A percentile compares a stretch with the other conserved stretches of the same genome.
Conservation (phyloP, 2,797 vertebrate species). For the Coluber constrictor region DNA sequence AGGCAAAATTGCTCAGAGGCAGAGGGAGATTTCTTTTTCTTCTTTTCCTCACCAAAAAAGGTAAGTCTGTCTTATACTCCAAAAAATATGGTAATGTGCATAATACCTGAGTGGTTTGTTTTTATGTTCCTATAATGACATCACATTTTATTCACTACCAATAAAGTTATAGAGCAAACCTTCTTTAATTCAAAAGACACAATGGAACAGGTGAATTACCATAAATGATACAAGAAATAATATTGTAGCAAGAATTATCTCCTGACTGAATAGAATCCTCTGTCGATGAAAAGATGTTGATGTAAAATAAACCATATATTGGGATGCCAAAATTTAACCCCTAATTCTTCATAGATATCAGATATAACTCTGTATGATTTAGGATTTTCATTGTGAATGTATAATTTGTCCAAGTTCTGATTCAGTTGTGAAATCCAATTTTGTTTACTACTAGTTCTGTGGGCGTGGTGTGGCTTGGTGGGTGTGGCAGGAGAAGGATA, state of each 20-base stretch:
- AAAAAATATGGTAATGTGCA: too few species aligned
- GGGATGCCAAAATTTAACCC: background rate
- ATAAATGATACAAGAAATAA: background rate
- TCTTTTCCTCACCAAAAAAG: too few species aligned
- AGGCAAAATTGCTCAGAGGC: too few species aligned
- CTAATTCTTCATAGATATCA: background rate
- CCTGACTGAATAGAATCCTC: background rate
- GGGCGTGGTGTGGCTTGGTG: too few species aligned
- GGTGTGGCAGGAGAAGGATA: too few species aligned
- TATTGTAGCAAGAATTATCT: background rate
- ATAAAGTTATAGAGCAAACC: background rate
- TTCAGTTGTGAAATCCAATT: too few species aligned
- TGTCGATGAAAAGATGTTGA: background rate
- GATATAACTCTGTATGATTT: background rate
- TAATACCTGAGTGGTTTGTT: background rate
- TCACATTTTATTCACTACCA: background rate
- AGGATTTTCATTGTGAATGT: background rate
- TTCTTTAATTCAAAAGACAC: background rate
- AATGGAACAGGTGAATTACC: background rate
- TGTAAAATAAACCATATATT: background rate
- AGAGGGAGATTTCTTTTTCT: too few species aligned
- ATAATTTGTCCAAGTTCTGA: background rate
- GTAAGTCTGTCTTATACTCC: too few species aligned
- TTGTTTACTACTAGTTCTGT: too few species aligned
- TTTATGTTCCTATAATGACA: background rate